Conservation (phyloP, 2,888 invertebrate species). For the Serripes groenlandicus region DNA sequence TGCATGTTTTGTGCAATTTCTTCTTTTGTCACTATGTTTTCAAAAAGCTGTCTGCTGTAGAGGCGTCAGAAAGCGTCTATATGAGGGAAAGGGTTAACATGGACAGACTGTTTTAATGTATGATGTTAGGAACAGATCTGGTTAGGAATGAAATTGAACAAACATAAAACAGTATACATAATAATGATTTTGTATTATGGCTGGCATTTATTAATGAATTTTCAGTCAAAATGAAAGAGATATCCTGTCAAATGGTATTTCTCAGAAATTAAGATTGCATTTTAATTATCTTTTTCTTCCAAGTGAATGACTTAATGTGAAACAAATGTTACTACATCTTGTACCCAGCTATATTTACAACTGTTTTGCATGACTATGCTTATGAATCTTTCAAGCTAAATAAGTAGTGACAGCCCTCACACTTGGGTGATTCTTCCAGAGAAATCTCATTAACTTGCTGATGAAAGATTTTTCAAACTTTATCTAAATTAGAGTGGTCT, state of each 20-base stretch:
- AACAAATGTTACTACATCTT: too few species aligned
- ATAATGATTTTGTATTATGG: too few species aligned
- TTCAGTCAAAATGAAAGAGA: background rate
- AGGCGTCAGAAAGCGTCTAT: background rate
- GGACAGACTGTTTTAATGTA: too few species aligned
- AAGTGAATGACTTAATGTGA: too few species aligned
- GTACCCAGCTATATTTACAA: too few species aligned
- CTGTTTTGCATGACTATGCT: too few species aligned
- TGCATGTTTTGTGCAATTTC: background rate
- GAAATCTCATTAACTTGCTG: slow-evolving; percentile 47
- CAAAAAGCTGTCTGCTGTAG: background rate
- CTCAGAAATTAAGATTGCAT: background rate
- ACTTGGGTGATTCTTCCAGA: slow-evolving; percentile 4
- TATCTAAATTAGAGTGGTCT: slow-evolving; percentile 64
- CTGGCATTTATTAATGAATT: too few species aligned
- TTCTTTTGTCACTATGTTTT: background rate
- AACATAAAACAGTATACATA: too few species aligned
- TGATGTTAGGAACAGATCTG: too few species aligned
- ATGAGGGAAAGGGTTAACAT: background rate
- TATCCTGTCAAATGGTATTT: background rate
- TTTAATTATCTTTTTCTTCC: background rate
- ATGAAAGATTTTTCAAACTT: slow-evolving; percentile 59
- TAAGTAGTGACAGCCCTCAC: slow-evolving; percentile 15
- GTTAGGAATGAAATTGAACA: too few species aligned
- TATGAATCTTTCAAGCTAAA: background rate